Conservation (phyloP, 2,797 vertebrate species). For the Syndactyla subalaris region DNA sequence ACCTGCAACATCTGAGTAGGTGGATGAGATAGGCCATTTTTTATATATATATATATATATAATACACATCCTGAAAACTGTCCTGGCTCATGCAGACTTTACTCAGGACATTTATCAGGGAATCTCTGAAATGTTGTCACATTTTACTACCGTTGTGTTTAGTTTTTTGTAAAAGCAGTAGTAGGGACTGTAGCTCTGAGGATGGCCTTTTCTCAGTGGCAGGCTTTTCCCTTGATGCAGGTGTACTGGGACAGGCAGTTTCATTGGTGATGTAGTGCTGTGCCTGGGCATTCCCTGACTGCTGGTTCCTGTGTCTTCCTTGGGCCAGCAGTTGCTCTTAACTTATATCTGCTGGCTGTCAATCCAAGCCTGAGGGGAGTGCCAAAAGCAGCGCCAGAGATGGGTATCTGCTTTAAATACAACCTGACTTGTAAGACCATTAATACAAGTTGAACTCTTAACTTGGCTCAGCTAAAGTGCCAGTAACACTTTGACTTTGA, state of each 20-base stretch:
- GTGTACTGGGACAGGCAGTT: accelerated
- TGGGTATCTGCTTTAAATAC: neutral
- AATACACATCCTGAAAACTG: neutral
- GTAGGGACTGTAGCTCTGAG: neutral
- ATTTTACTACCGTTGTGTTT: neutral
- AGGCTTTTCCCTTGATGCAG: neutral
- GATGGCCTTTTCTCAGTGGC: accelerated
- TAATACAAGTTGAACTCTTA: neutral
- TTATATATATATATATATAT: no score
- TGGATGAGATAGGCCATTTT: neutral
- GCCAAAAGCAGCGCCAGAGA: neutral
- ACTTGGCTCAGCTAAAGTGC: neutral
- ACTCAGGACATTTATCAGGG: neutral
- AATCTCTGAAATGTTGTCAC: neutral
- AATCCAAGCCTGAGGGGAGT: neutral
- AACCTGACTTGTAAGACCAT: neutral
- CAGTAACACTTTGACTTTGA: neutral
- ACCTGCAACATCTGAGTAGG: accelerated
- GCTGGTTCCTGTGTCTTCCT: neutral
- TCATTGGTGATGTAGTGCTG: neutral
- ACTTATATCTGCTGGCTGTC: neutral
- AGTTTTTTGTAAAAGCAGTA: neutral
- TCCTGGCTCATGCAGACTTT: neutral
- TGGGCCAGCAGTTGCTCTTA: neutral
- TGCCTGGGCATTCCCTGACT: neutral